These are phyloP conservation scores for Neodon shergylaensis DNA, from an alignment of 2,113 vertebrate genomes.

Conservation along the genomic window DNA sequence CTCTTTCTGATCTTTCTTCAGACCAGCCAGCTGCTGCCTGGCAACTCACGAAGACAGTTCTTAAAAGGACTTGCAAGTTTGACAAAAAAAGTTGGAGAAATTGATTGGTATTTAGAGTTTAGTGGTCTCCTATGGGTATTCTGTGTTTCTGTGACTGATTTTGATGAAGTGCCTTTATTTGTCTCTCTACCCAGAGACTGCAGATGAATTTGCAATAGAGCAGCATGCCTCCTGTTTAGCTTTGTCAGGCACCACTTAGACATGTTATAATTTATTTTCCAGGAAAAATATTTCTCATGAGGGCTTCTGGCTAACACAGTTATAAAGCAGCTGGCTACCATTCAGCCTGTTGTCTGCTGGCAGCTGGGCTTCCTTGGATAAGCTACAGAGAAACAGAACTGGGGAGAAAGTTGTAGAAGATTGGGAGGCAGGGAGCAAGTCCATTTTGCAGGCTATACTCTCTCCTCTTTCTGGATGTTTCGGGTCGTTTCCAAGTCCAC, in stretches of 20 bases:
- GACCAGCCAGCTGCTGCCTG: slow-evolving; percentile 77
- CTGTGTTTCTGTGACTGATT: slow-evolving; percentile 90
- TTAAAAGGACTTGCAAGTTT: slow-evolving; percentile 87
- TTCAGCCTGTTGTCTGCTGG: slow-evolving; percentile 84
- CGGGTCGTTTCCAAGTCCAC: not conserved
- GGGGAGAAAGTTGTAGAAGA: not conserved
- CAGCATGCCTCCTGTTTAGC: slow-evolving; percentile 89
- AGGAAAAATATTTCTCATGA: slow-evolving; percentile 90
- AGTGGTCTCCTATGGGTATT: slow-evolving; percentile 88
- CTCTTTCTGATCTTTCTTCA: slow-evolving; percentile 37
- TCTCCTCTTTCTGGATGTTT: not conserved
- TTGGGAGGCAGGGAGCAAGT: not conserved
- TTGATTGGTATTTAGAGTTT: slow-evolving; percentile 92
- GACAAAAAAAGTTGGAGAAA: slow-evolving; percentile 89
- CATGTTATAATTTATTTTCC: slow-evolving; percentile 92
- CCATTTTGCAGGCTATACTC: not conserved
- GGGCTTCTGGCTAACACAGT: slow-evolving; percentile 88
- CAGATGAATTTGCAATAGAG: slow-evolving; percentile 89
- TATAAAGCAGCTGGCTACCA: slow-evolving; percentile 89
- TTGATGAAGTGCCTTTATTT: slow-evolving; percentile 93
- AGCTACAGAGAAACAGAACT: slow-evolving; percentile 68
- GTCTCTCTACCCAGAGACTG: slow-evolving; percentile 89
- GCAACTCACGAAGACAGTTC: slow-evolving; percentile 79
- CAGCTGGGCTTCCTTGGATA: slow-evolving; percentile 81
- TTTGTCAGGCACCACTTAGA: slow-evolving; percentile 91